These are phyloP conservation scores for Colaptes auratus DNA, from an alignment of 2,113 vertebrate species.

Conservation along the genomic window DNA sequence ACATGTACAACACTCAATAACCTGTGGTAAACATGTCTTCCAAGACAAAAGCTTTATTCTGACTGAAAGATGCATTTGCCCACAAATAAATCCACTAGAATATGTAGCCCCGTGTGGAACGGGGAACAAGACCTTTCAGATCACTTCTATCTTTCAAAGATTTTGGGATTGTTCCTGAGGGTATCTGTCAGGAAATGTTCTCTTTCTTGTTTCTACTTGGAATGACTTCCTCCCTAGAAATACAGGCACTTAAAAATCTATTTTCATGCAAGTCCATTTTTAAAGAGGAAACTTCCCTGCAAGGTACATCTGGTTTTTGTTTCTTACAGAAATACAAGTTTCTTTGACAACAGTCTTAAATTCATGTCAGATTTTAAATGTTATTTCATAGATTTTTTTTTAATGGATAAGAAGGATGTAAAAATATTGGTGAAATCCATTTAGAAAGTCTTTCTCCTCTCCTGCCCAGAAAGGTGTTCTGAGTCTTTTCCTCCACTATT, in stretches of 20 bases:
- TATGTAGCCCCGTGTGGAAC: not conserved
- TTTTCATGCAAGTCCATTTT: not conserved
- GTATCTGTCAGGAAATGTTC: not conserved
- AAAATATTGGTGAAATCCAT: not conserved
- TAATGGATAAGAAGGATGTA: not conserved
- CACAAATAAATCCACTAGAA: not conserved
- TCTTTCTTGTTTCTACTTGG: not conserved
- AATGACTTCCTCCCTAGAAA: not conserved
- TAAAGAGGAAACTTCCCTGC: not conserved
- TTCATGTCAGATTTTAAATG: not conserved
- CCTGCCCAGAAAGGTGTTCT: not conserved
- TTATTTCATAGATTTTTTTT: not conserved
- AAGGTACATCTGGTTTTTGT: not conserved
- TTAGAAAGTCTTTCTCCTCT: not conserved
- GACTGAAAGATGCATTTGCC: not conserved
- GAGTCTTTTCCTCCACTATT: not conserved
- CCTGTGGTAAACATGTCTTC: constrained; percentile 34
- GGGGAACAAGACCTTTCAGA: not conserved
- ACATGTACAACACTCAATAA: not conserved
- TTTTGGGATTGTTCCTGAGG: not conserved
- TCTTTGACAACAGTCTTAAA: not conserved
- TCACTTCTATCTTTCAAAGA: not conserved
- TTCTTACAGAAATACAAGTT: not conserved
- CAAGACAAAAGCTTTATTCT: constrained; percentile 8
- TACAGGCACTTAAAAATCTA: not conserved